Percentiles rank a stretch among this genome's conserved stretches.
Evolutionary conservation across 2,888 invertebrate genomes (phyloP).

Genomic region (Tethea ocularis): DNA sequence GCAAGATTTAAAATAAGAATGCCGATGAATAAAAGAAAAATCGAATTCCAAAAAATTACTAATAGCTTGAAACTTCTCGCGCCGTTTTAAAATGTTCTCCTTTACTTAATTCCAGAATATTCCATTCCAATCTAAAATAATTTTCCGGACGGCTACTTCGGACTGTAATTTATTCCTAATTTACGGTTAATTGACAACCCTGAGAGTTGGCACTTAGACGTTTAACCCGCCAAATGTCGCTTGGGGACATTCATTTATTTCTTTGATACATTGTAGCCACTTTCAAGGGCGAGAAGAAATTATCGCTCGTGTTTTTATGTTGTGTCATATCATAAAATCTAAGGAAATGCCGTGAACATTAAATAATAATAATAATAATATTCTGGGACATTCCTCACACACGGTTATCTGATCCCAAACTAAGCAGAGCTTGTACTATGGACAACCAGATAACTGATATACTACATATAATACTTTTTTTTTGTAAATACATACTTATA

Average conservation of each 20-base stretch:
- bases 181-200: constrained; percentile 41
- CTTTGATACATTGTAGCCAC: too few relatives aligned
- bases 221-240: constrained; percentile 32
- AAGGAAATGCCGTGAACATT: too few relatives aligned
- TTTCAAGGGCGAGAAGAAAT: not conserved
- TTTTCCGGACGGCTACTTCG: constrained; percentile 19
- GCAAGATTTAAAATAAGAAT: too few relatives aligned
- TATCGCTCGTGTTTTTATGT: not conserved
- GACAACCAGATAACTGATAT: too few relatives aligned
- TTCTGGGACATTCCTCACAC: too few relatives aligned
- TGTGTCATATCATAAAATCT: too few relatives aligned
- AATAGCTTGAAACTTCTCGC: constrained; percentile 12
- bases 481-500: too few relatives aligned
- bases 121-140: constrained; percentile 27
- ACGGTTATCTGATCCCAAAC: too few relatives aligned
- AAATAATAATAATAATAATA: too few relatives aligned
- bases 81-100: constrained; percentile 25
- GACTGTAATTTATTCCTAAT: constrained; percentile 29
- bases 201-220: constrained; percentile 14
- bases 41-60: constrained; percentile 30
- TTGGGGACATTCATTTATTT: constrained; percentile 10
- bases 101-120: constrained; percentile 22
- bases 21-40: constrained; percentile 10
- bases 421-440: too few relatives aligned
- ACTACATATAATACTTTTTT: too few relatives aligned